These are phyloP conservation scores for Elephantulus edwardii DNA, from an alignment of 2,113 vertebrate species.

Conservation along the genomic window DNA sequence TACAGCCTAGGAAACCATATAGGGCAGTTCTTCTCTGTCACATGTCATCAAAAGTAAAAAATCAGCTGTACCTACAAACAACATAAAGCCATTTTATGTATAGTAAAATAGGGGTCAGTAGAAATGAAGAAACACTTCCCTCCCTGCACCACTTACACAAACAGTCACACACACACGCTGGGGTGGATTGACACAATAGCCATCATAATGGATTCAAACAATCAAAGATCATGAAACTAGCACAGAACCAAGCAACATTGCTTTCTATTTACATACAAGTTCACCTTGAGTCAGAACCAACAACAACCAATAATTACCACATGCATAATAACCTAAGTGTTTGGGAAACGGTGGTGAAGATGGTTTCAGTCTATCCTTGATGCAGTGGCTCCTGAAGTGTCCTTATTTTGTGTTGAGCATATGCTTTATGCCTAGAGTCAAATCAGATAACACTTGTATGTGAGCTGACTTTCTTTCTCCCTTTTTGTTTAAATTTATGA, in stretches of 20 bases:
- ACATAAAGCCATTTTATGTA: neutral
- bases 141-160: no score
- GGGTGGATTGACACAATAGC: neutral
- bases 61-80: neutral
- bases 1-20: neutral
- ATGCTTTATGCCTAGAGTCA: neutral
- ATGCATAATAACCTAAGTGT: neutral
- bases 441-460: neutral
- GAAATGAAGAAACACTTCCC: neutral
- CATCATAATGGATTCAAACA: neutral
- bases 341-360: neutral
- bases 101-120: neutral
- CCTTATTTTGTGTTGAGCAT: neutral
- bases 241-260: neutral
- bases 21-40: neutral
- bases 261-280: no score
- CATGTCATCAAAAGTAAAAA: neutral
- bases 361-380: neutral
- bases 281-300: neutral
- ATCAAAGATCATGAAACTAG: neutral
- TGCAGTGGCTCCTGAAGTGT: neutral
- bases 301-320: neutral
- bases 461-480: slow-evolving; percentile 6
- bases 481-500: no score
- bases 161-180: no score